Evolutionary conservation across 2,113 vertebrate genomes (phyloP), one percentile per base, ranked within the genome.

Genomic region (Carollia perspicillata): DNA sequence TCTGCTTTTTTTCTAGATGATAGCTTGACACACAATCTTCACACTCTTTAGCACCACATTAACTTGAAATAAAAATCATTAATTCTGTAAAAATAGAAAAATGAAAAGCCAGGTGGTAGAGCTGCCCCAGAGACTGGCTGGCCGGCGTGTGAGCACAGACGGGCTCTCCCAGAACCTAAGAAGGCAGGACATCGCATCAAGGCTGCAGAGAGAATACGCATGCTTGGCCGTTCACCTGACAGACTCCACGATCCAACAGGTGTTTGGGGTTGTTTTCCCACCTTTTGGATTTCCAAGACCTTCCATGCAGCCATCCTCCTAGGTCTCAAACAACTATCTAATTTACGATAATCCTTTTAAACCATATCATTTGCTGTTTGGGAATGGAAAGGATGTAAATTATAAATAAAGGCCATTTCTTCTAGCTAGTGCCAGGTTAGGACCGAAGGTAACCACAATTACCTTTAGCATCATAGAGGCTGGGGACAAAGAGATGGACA

Each of bases 371-470:
- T 40, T 71, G 55, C 44, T 92, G 55, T 79, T 75, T 66, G 85
- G 79, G 87, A 77, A 22, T 28, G 51, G 95, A 94, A 84, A 92
- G 18, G 40, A 93, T 65, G 3, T 72, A 65, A 89, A 92, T 84
- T 89, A 89, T 75, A 95, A 90, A 93, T 86, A 89, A 80, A 90
- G 51, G 47, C 90, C 53, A n/a, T n/a, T 84, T 71, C 42, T 95
- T 55, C 51, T 49, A 18, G 84, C 51, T 44, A 75, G 63, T 13
- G 23, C 66, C 95, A 78, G 74, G 78, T 51, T 72, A 44, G 75
- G 91, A 88, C 51, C 30, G 28, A 35, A 33, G 83, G 35, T 69
- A 63, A 77, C 40, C 42, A 71, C 0, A 0, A 35, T 53, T 95
- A 94, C 55, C 88, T 84, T 60, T 40, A 94, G 63, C 75, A 30